phyloP scores from a whole-genome alignment of 1,140 invertebrate species.

The Muscidifurax raptorellus region DNA sequence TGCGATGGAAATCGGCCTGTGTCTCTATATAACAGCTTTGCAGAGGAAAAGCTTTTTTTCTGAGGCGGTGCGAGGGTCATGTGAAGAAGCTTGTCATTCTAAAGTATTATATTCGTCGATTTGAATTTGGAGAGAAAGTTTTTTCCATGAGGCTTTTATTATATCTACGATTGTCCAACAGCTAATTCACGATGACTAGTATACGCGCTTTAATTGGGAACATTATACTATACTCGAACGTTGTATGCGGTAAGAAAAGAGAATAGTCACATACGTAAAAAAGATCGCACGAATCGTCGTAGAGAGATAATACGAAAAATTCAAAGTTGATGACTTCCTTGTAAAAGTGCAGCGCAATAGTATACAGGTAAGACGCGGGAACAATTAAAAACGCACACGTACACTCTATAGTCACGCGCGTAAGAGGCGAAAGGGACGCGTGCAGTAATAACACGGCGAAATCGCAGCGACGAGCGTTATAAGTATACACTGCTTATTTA shows the following conservation, averaged over 20 bases:
- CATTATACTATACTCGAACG: too few species aligned
- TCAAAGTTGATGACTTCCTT: slow-evolving; percentile 20
- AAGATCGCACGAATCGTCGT: background rate
- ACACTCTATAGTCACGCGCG: background rate
- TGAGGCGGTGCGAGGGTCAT: background rate
- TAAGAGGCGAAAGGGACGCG: slow-evolving; percentile 12
- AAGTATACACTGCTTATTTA: background rate
- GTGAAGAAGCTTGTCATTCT: background rate
- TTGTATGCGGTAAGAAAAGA: background rate
- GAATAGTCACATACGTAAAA: background rate
- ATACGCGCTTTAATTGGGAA: too few species aligned
- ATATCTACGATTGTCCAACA: too few species aligned
- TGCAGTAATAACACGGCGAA: background rate
- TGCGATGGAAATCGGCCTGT: background rate
- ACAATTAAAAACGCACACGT: background rate
- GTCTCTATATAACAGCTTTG: too few species aligned
- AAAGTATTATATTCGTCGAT: background rate
- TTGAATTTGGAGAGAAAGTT: background rate
- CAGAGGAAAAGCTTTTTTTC: background rate
- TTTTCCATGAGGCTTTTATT: too few species aligned
- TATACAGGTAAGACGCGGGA: background rate
- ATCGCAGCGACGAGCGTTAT: background rate
- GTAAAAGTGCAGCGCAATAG: background rate
- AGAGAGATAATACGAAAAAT: background rate
- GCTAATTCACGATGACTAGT: too few species aligned